Conservation (phyloP, 2,113 vertebrate species). For the Phodopus roborovskii region DNA sequence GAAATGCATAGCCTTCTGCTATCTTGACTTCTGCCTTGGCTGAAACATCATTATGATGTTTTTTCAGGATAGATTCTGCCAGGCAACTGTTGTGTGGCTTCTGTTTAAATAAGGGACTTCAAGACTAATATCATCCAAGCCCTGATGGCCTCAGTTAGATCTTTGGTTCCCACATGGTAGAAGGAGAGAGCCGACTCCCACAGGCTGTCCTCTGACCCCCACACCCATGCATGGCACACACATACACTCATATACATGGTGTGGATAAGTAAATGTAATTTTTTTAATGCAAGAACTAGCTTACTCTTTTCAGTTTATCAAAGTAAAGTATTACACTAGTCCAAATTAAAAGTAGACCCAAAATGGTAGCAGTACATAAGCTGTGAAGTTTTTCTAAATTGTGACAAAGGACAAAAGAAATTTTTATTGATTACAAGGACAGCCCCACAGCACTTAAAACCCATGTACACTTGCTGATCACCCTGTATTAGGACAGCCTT, state of each 20-base stretch:
- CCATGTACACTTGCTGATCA: constrained; percentile 98
- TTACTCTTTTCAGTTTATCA: constrained; percentile 41
- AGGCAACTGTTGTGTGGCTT: constrained; percentile 58
- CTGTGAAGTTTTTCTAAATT: constrained; percentile 87
- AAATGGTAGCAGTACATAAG: constrained; percentile 86
- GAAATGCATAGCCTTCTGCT: not conserved
- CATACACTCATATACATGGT: not conserved
- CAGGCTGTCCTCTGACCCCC: no score
- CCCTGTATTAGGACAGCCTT: constrained; percentile 88
- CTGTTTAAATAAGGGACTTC: constrained; percentile 76
- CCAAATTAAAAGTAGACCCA: constrained; percentile 84
- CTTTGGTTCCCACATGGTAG: not conserved
- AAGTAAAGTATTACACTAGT: constrained; percentile 57
- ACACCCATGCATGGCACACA: no score
- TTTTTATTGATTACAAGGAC: constrained; percentile 85
- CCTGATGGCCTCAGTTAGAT: not conserved
- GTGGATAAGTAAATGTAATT: not conserved
- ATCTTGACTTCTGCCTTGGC: constrained; percentile 52
- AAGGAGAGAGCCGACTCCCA: not conserved
- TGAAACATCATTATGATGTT: constrained; percentile 48
- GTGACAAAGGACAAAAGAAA: constrained; percentile 59
- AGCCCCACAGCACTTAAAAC: constrained; percentile 92
- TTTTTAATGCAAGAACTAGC: not conserved
- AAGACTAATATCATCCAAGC: constrained; percentile 82
- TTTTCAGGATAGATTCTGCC: constrained; percentile 46